Evolutionary conservation across 2,113 vertebrate genomes (phyloP), one percentile per base, ranked within the genome.

Genomic region (Saccopteryx bilineata): DNA sequence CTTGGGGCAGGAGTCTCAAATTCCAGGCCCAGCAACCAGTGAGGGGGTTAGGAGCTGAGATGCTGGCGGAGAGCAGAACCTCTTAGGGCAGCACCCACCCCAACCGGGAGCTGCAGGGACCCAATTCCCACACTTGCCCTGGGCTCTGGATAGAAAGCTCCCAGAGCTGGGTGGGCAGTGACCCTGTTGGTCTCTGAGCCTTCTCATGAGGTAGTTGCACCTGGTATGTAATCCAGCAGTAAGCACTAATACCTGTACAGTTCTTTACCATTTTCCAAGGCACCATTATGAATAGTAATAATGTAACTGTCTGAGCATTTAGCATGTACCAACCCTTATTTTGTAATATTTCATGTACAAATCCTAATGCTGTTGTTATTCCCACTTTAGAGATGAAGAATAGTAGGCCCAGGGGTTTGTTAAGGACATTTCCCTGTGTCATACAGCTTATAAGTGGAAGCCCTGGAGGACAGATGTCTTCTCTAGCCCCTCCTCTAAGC

Each of bases 401-500:
- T 6, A 0, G 13, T 65, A 56, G 75, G 50, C 68, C 76, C 18
- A 33, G 21, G 39, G 19, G 65, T 18, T 81, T 71, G 66, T 65
- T 50, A 86, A 48, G 63, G 87, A 93, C 50, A 31, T 82, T 56
- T 52, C 74, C 26, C 31, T 84, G 66, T 2, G 6, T 60, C 60
- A 19, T 65, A 50, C 1, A 18, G 66, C 94, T 63, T 76, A 21
- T 33, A 56, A 68, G 31, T 50, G 24, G 95, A 95, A 95, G 69
- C 75, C 50, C n/a, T 60, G 26, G n/a, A 81, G 65, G 66, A 61
- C 17, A 89, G 11, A 54, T 14, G 33, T 87, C 68, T 90, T 69
- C 12, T 28, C 46, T 81, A 63, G 28, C n/a, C 39, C 48, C 87
- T 95, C 94, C 48, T 72, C 75, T 91, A 87, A 96, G 74, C n/a